Evolutionary conservation across 2,888 invertebrate genomes (phyloP).

Genomic region (Zelleria hepariella): DNA sequence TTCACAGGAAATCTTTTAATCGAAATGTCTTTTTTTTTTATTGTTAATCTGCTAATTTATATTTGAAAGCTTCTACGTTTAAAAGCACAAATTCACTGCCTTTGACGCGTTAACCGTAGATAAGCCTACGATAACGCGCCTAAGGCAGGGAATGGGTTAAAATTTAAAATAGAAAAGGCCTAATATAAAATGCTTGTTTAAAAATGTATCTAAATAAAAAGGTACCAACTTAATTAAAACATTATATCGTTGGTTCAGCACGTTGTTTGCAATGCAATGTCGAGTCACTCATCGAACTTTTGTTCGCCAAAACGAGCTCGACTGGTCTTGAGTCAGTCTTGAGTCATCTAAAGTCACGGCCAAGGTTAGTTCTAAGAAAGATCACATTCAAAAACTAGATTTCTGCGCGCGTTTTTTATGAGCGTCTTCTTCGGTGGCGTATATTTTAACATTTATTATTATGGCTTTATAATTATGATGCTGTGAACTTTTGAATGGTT

Average conservation of each 20-base stretch:
- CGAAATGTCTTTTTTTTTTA: no score
- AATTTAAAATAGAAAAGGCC: no score
- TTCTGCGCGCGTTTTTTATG: neutral
- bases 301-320: neutral
- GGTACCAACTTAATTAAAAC: no score
- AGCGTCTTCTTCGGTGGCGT: neutral
- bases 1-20: no score
- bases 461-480: neutral
- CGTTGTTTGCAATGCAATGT: neutral
- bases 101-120: no score
- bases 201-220: no score
- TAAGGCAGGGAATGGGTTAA: no score
- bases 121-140: no score
- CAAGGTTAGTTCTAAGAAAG: constrained; percentile 5
- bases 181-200: no score
- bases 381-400: constrained; percentile 7
- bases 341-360: constrained; percentile 4
- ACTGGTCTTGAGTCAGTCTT: constrained; percentile 2
- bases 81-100: no score
- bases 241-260: neutral
- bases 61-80: no score
- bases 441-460: neutral
- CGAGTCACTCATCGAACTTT: neutral
- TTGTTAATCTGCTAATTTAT: no score
- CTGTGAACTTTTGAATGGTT: neutral